These are phyloP conservation scores for Aphaenogaster floridana DNA, from an alignment of 1,140 invertebrate species.

Conservation along the genomic window DNA sequence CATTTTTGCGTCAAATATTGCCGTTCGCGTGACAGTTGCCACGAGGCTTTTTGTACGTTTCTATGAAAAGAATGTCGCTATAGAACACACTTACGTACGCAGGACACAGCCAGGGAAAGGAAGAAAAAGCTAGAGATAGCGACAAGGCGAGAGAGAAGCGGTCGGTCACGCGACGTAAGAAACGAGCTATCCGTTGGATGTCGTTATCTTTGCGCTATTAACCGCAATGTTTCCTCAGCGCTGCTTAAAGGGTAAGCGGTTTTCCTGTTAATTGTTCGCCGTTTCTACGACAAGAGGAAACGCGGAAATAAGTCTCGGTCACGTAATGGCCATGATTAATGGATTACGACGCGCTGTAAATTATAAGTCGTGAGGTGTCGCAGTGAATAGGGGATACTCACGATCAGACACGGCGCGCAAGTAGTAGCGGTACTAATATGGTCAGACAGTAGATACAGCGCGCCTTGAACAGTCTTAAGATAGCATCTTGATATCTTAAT, in stretches of 20 bases:
- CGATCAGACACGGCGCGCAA: constrained; percentile 39
- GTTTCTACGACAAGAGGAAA: constrained; percentile 10
- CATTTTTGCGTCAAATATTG: constrained; percentile 17
- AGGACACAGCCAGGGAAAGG: not conserved
- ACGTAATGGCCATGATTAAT: constrained; percentile 69
- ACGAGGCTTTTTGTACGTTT: constrained; percentile 16
- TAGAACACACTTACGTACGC: not conserved
- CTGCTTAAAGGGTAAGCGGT: constrained; percentile 61
- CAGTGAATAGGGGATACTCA: constrained; percentile 13
- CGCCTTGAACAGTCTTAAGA: not conserved
- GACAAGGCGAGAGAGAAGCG: not conserved
- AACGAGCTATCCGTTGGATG: constrained; percentile 49
- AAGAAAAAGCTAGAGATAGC: not conserved
- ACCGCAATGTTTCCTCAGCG: constrained; percentile 65
- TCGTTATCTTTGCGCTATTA: constrained; percentile 73
- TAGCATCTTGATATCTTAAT: constrained; percentile 14
- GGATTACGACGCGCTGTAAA: constrained; percentile 48
- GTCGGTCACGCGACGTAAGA: constrained; percentile 65
- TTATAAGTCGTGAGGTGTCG: constrained; percentile 46
- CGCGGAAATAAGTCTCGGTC: constrained; percentile 66
- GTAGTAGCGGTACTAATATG: constrained; percentile 44
- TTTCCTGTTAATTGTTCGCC: constrained; percentile 60
- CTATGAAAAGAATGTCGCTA: constrained; percentile 30
- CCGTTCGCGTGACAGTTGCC: constrained; percentile 35
- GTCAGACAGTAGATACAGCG: constrained; percentile 34